Percentiles rank a stretch among this genome's conserved stretches.
phyloP scores from a whole-genome alignment of 1,140 invertebrate species.

The Aphaenogaster rudis region DNA sequence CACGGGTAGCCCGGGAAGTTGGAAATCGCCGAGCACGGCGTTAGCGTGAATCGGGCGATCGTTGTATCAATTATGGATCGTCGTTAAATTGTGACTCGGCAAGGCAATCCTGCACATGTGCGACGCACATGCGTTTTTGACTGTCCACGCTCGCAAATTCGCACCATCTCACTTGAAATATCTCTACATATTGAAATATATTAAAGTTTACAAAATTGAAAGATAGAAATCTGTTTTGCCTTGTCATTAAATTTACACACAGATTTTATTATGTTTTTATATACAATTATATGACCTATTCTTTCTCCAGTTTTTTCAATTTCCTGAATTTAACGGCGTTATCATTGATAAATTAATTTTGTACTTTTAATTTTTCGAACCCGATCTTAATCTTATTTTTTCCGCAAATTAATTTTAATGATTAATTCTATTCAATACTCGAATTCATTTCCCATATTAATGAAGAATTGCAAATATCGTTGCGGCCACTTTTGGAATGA shows the following conservation, averaged over 20 bases:
- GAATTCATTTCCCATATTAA: not conserved
- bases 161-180: not conserved
- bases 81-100: not conserved
- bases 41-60: slow-evolving; percentile 11
- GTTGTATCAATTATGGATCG: slow-evolving; percentile 5
- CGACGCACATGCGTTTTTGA: not conserved
- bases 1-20: slow-evolving; percentile 38
- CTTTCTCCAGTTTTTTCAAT: not conserved
- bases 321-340: not conserved
- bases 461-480: not conserved
- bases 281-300: not conserved
- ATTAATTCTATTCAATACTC: not conserved
- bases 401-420: not conserved
- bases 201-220: not conserved
- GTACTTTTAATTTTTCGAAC: not conserved
- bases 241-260: not conserved
- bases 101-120: not conserved
- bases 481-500: slow-evolving; percentile 20
- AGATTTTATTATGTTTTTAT: not conserved
- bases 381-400: not conserved
- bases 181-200: not conserved
- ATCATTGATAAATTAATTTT: not conserved
- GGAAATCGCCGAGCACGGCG: slow-evolving; percentile 8
- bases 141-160: not conserved
- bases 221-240: not conserved